Conservation (phyloP, 2,888 invertebrate species). For the Hydrotaea cyrtoneurina region DNA sequence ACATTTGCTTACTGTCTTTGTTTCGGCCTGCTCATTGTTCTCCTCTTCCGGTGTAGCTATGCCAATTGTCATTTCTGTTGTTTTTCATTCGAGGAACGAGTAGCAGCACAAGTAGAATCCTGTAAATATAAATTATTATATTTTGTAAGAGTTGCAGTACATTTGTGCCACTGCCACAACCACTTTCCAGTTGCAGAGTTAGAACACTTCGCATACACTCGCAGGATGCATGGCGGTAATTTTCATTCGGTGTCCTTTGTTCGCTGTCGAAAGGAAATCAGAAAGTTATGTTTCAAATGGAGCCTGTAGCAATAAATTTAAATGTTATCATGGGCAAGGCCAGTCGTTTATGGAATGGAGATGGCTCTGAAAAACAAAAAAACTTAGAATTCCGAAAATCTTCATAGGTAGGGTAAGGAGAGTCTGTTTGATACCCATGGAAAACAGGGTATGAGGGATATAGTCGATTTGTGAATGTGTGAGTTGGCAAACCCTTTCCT, state of each 20-base stretch:
- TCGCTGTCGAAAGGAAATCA: not conserved
- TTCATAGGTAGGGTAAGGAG: too few relatives aligned
- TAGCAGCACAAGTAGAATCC: not conserved
- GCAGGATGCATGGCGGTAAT: not conserved
- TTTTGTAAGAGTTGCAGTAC: not conserved
- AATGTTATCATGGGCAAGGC: too few relatives aligned
- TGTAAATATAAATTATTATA: not conserved
- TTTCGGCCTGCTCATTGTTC: not conserved
- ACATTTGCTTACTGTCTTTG: not conserved
- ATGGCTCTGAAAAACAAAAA: too few relatives aligned
- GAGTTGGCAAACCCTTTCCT: too few relatives aligned
- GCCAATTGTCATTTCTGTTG: not conserved
- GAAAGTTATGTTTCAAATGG: constrained; percentile 12
- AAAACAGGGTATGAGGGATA: too few relatives aligned
- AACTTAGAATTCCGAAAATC: too few relatives aligned
- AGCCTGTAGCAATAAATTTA: too few relatives aligned
- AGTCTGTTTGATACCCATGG: too few relatives aligned
- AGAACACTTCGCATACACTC: not conserved
- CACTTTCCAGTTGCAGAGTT: not conserved
- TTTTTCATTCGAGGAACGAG: not conserved
- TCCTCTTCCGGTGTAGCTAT: not conserved
- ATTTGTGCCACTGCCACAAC: not conserved
- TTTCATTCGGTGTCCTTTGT: not conserved
- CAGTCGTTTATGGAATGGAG: too few relatives aligned
- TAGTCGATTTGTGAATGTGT: too few relatives aligned